Conservation (phyloP, 2,113 vertebrate species). For the Siniperca chuatsi region DNA sequence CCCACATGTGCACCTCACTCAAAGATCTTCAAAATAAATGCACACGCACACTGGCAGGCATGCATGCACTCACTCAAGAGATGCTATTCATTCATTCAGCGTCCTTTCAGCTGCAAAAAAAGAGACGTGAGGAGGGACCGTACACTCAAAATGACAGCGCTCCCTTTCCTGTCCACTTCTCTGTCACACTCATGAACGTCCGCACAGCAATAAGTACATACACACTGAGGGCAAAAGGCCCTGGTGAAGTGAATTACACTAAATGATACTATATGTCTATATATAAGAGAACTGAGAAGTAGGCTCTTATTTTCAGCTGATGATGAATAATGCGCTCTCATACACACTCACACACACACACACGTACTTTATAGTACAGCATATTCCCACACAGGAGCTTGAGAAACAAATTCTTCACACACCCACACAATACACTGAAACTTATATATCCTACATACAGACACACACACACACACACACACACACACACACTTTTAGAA, state of each 20-base stretch:
- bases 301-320: slow-evolving; percentile 30
- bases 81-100: slow-evolving; percentile 71
- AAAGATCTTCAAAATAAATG: slow-evolving; percentile 44
- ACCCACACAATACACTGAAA: slow-evolving; percentile 39
- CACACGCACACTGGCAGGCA: slow-evolving; percentile 33
- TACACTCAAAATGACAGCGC: slow-evolving; percentile 71
- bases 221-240: slow-evolving; percentile 45
- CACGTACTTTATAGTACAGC: slow-evolving; percentile 20
- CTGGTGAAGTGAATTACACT: slow-evolving; percentile 28
- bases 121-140: slow-evolving; percentile 57
- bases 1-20: slow-evolving; percentile 51
- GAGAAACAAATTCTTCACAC: slow-evolving; percentile 45
- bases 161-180: slow-evolving; percentile 62
- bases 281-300: slow-evolving; percentile 21
- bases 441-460: slow-evolving; percentile 36
- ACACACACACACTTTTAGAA: slow-evolving; percentile 28
- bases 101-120: slow-evolving; percentile 60
- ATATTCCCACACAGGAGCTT: slow-evolving; percentile 40
- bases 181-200: slow-evolving; percentile 59
- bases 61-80: slow-evolving; percentile 63
- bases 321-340: slow-evolving; percentile 36
- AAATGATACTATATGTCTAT: slow-evolving; percentile 32
- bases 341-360: slow-evolving; percentile 12
- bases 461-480: slow-evolving; percentile 28
- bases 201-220: slow-evolving; percentile 11